A percentile compares a stretch with the other conserved stretches of the same genome.
Evolutionary conservation across 2,113 vertebrate genomes (phyloP).

Genomic region (Conger conger): DNA sequence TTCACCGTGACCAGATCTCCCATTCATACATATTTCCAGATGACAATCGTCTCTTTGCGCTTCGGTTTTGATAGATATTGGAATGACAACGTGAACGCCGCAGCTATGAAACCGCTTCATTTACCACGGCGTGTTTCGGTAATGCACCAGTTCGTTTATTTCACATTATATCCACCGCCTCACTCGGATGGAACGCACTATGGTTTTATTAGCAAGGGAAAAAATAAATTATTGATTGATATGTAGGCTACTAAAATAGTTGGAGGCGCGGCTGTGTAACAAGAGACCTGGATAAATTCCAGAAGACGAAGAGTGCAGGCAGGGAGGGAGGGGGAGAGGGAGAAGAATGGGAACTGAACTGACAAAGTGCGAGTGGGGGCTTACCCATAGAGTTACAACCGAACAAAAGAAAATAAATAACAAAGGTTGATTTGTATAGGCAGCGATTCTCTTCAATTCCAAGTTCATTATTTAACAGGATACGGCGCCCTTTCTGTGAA

Average conservation of each 20-base stretch:
- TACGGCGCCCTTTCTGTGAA: not conserved
- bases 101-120: not conserved
- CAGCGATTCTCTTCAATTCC: not conserved
- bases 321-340: not conserved
- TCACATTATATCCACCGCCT: not conserved
- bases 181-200: not conserved
- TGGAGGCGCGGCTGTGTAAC: not conserved
- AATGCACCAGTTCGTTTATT: not conserved
- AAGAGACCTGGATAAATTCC: not conserved
- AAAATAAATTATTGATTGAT: not conserved
- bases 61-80: too few species aligned
- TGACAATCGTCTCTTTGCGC: conserved; percentile 4
- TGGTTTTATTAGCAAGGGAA: not conserved
- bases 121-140: not conserved
- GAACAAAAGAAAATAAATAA: not conserved
- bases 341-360: not conserved
- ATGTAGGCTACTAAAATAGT: not conserved
- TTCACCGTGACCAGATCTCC: conserved; percentile 26
- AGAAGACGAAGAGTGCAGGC: not conserved
- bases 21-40: conserved; percentile 48
- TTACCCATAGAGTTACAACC: not conserved
- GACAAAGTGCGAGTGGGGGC: not conserved
- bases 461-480: not conserved
- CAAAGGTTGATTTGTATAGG: too few species aligned
- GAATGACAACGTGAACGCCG: not conserved